These are phyloP conservation scores for Pantala flavescens DNA, from an alignment of 1,140 invertebrate genomes.

Conservation along the genomic window DNA sequence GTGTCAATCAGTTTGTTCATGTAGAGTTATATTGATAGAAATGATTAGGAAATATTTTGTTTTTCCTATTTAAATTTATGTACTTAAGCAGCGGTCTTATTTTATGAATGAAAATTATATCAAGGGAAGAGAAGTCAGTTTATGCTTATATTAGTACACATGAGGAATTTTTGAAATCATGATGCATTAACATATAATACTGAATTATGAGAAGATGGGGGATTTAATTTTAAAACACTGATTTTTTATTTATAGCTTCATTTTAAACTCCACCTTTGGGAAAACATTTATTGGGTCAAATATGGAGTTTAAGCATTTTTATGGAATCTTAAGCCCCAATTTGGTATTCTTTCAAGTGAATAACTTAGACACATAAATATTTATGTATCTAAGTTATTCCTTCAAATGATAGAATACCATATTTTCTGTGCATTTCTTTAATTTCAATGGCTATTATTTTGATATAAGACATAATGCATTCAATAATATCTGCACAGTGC, in stretches of 20 bases:
- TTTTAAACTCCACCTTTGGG: no score
- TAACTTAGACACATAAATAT: no score
- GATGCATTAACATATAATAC: background rate
- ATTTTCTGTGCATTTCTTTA: background rate
- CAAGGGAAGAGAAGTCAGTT: background rate
- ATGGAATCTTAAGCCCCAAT: no score
- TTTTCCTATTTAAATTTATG: background rate
- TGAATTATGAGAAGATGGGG: background rate
- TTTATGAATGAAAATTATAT: background rate
- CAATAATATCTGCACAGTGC: background rate
- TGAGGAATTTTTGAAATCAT: background rate
- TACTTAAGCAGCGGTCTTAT: background rate
- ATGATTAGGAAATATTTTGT: background rate
- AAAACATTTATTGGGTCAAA: no score
- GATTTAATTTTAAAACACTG: no score
- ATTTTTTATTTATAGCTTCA: no score
- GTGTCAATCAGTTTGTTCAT: background rate
- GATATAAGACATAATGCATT: conserved; percentile 8
- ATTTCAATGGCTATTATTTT: background rate
- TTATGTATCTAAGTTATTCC: no score
- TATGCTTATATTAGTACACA: background rate
- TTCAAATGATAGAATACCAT: no score
- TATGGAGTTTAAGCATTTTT: no score
- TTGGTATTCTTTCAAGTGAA: no score
- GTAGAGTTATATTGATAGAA: background rate